These are phyloP conservation scores for Parascotia fuliginaria DNA, from an alignment of 2,888 invertebrate species.

Conservation along the genomic window DNA sequence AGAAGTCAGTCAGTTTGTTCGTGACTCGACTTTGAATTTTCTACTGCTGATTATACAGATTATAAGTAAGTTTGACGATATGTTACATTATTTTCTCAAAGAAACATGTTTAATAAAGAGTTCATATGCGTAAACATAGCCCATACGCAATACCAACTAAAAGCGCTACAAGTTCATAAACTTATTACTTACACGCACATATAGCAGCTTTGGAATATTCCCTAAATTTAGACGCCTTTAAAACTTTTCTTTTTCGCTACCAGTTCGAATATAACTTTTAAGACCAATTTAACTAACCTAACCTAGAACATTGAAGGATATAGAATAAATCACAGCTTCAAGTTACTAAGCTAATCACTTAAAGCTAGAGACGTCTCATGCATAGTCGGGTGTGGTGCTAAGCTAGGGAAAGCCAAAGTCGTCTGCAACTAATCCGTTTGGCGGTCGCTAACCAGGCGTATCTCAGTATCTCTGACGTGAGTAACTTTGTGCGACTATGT, in stretches of 20 bases:
- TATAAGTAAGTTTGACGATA: no score
- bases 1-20: no score
- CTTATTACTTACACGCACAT: no score
- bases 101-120: no score
- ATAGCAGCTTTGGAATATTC: no score
- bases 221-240: background rate
- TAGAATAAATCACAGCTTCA: background rate
- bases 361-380: constrained; percentile 18
- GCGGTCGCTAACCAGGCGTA: constrained; percentile 33
- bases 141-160: no score
- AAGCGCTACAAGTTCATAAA: no score
- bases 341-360: constrained; percentile 21
- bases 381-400: constrained; percentile 19
- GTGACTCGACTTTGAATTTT: no score
- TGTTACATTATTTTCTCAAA: no score
- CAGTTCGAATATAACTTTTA: background rate
- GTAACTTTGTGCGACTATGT: background rate
- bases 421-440: constrained; percentile 37
- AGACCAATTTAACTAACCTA: background rate
- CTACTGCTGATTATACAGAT: no score
- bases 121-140: no score
- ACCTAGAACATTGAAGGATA: background rate
- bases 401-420: constrained; percentile 35
- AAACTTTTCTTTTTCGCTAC: background rate
- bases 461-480: constrained; percentile 20